A percentile compares a stretch with the other conserved stretches of the same genome.
Conservation (phyloP, 1,140 invertebrate species). For the Heliconius melpomene region DNA sequence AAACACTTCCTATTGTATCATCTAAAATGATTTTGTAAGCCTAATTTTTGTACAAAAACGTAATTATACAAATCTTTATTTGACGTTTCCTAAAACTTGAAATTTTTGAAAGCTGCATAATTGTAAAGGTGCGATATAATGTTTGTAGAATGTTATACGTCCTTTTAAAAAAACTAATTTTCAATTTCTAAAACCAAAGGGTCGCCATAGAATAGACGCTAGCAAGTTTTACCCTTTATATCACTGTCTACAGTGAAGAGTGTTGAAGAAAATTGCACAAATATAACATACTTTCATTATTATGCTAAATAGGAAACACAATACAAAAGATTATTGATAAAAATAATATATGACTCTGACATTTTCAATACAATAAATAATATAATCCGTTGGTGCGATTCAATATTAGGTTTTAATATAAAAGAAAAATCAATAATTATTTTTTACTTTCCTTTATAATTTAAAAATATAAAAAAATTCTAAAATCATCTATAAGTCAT, state of each 20-base stretch:
- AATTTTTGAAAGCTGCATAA: too few relatives aligned
- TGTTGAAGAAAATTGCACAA: neutral
- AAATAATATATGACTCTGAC: neutral
- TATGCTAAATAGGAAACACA: conserved; percentile 1
- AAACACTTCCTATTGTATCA: too few relatives aligned
- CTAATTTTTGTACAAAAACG: too few relatives aligned
- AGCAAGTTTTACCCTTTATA: conserved; percentile 13
- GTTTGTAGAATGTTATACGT: neutral
- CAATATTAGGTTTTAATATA: neutral
- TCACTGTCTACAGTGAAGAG: neutral
- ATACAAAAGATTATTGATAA: neutral
- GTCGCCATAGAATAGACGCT: conserved; percentile 29
- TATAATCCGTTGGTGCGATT: neutral
- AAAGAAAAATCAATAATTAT: too few relatives aligned
- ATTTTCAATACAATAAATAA: neutral
- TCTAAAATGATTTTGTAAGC: too few relatives aligned
- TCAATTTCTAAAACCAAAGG: conserved; percentile 13
- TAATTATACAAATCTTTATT: too few relatives aligned
- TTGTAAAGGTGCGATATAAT: too few relatives aligned
- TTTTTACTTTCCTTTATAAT: too few relatives aligned
- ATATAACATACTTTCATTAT: neutral
- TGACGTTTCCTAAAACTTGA: too few relatives aligned
- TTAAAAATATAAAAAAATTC: too few relatives aligned
- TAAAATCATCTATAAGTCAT: neutral
- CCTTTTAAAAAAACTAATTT: conserved; percentile 22